Base-by-base conservation (phyloP, 1,140 invertebrate genomes). In the Drosophila elegans region DNA sequence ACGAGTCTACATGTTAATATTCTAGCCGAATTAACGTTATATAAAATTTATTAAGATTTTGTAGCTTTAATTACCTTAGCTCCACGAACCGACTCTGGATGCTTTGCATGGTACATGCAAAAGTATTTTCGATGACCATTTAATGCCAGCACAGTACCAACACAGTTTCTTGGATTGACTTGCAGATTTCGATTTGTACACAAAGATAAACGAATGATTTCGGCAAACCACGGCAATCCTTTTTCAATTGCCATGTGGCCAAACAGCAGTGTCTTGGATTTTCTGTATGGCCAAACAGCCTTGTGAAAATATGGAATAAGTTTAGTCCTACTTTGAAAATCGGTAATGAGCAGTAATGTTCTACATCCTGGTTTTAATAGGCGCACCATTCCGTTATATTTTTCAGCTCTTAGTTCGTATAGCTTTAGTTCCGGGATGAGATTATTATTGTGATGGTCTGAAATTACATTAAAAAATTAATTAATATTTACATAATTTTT, bases 61-160 rank as follows among this genome's bases (percentile, higher is more conserved):
- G 12, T 5, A 6, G 13, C 6, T 44, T 6, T n/a, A 48, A 67
- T 9, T 88, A 95, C 94, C 93, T 95, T 95, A 5, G 93, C 93
- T 46, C 94, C 94, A 78, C 93, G 93, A 48, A 91, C 88, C 46
- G 93, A 92, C 90, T 94, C 93, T 1, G 93, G 94, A 76, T 98
- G 97, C 92, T 98, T 98, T 38, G 98, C 97, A 93, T 99, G 98
- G 93, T 99, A 99, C 94, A 99, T 98, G 92, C 97, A 99, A 93
- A 99, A 99, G 93, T 99, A 99, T 93, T 98, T 98, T 51, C 98
- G 94, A 93, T 98, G 97, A 4, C 98, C 98, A 93, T 99, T 99
- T 38, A 99, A 93, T 2, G 98, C 97, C 21, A 99, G 93, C 34
- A 99, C 98, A 21, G 99, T 99, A 5, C 99, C 99, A 36, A 99